phyloP scores from a whole-genome alignment of 2,888 invertebrate species.

The Prostheceraeus crozeri region DNA sequence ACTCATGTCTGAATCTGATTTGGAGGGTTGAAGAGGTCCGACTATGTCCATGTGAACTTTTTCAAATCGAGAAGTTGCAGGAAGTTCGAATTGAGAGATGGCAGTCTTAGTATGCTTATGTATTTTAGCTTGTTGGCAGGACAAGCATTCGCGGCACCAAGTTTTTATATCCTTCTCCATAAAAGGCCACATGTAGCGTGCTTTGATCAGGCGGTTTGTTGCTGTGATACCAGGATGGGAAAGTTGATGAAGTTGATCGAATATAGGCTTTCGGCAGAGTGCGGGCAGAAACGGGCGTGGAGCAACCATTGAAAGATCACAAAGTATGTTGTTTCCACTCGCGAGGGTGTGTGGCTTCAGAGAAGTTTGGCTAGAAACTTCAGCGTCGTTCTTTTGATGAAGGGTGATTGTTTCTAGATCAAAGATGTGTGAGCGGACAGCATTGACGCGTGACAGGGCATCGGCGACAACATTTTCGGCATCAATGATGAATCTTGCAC shows the following conservation, averaged over 20 bases:
- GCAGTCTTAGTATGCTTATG: constrained; percentile 44
- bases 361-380: too few relatives aligned
- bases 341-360: too few relatives aligned
- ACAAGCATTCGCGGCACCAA: constrained; percentile 46
- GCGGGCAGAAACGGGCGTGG: constrained; percentile 37
- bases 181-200: constrained; percentile 20
- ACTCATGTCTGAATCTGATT: too few relatives aligned
- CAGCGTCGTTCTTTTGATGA: too few relatives aligned
- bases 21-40: constrained; percentile 51
- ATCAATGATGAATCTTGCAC: constrained; percentile 46
- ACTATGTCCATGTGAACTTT: constrained; percentile 58
- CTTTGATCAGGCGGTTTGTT: constrained; percentile 29
- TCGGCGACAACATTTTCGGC: constrained; percentile 28
- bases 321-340: too few relatives aligned
- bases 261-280: constrained; percentile 8
- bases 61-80: constrained; percentile 45
- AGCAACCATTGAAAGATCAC: constrained; percentile 32
- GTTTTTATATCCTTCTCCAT: constrained; percentile 42
- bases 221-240: constrained; percentile 28
- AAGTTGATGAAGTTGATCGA: constrained; percentile 19
- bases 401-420: too few relatives aligned
- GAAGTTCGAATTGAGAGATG: constrained; percentile 9
- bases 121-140: constrained; percentile 50
- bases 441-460: constrained; percentile 34
- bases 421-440: too few relatives aligned